phyloP scores from a whole-genome alignment of 1,140 invertebrate genomes.

The Drosophila cardini region DNA sequence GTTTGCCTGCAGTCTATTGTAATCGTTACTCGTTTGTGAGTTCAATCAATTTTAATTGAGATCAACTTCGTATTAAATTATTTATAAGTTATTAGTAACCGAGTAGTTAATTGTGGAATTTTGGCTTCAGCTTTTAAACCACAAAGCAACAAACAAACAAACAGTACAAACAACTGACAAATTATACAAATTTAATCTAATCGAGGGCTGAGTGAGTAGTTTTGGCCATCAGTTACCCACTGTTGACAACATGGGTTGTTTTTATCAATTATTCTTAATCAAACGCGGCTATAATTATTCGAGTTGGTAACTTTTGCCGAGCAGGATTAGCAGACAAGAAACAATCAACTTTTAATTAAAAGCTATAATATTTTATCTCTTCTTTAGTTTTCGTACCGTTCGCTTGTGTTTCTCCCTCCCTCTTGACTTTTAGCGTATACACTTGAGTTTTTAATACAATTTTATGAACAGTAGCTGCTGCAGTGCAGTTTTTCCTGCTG shows the following conservation, averaged over 20 bases:
- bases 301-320: slow-evolving; percentile 1
- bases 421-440: slow-evolving; percentile 34
- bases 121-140: slow-evolving; percentile 7
- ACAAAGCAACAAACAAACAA: slow-evolving; percentile 5
- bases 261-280: slow-evolving; percentile 17
- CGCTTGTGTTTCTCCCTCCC: slow-evolving; percentile 4
- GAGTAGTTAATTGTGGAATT: slow-evolving; percentile 11
- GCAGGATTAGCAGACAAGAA: not conserved
- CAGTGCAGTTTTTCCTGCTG: not conserved
- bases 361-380: slow-evolving; percentile 16
- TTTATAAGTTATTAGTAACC: slow-evolving; percentile 60
- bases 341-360: slow-evolving; percentile 66
- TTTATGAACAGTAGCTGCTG: slow-evolving; percentile 52
- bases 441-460: slow-evolving; percentile 57
- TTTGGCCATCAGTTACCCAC: not conserved
- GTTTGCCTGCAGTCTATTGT: slow-evolving; percentile 14
- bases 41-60: slow-evolving; percentile 61
- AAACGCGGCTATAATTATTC: slow-evolving; percentile 4
- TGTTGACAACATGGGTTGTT: no score
- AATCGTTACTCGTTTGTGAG: not conserved
- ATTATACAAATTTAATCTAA: not conserved
- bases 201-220: not conserved
- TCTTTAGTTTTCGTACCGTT: slow-evolving; percentile 8
- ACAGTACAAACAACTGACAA: not conserved
- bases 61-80: slow-evolving; percentile 59